Evolutionary conservation across 1,140 invertebrate genomes (phyloP), one percentile per base, ranked within the genome.

Genomic region (Leptinotarsa defecta): DNA sequence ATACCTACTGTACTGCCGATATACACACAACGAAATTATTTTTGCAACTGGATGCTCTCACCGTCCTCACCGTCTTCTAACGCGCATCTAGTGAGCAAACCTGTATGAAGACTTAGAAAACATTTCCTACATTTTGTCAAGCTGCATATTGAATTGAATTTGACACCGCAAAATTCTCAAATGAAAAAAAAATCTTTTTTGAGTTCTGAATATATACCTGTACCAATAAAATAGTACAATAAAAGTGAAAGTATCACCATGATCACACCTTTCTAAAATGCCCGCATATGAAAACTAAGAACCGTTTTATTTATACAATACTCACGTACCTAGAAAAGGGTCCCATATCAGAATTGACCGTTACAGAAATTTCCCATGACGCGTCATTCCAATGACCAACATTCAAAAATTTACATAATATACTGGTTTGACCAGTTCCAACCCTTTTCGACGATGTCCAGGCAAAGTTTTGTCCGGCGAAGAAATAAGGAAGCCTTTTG

Each of bases 401-500:
- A 73, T 73, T 73, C 34, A 48, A 73, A 48, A 65, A 73, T 73
- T 73, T 73, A 73, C 71, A 73, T 73, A 73, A 65, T 49, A 73
- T 73, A 73, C 71, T 73, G 71, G 71, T 73, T 73, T 73, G 71
- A 65, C 71, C 71, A 73, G 61, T 73, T 73, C 71, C 61, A 62
- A 73, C 71, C 71, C 71, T 73, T 73, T 73, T 65, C 15, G 22
- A 65, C 22, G 71, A 48, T 73, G 71, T 73, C 71, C 71, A 65
- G 61, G 71, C 71, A 73, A 73, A 43, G 71, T 64, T 65, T 48
- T 64, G 71, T 65, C 63, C 61, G 71, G 71, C 71, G 19, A 73
- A 73, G 71, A 73, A 73, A 73, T 34, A 24, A 73, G 71, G 71
- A 73, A 65, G 71, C 71, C 63, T 73, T 73, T 73, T 73, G 19